Base-by-base conservation (phyloP, 2,797 vertebrate species). In the Anguilla anguilla region DNA sequence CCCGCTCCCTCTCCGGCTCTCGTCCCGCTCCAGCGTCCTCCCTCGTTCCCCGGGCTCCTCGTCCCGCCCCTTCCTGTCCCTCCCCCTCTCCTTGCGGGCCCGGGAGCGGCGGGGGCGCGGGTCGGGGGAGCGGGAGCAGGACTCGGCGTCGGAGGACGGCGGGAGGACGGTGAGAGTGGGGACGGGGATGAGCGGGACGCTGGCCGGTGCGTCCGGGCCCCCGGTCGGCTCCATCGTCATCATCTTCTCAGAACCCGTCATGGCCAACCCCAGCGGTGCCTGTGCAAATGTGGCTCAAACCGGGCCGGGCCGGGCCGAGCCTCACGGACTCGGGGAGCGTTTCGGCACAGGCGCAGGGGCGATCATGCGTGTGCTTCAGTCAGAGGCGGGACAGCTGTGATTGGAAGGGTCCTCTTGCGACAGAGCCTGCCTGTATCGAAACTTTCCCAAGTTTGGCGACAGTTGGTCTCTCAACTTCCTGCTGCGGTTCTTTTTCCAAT, bases 91-190 rank as follows among this genome's bases (percentile, higher is more conserved):
- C 28, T 11, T 67, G 11, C 15, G 31, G 35, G 61, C 28, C 2
- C 59, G 49, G 39, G 53, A 69, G 17, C 35, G 84, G 3, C 59
- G 85, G 4, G 46, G 57, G 15, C 64, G 25, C 6, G 17, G 74
- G 28, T 46, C 96, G 0, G 96, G 94, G 0, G 96, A 96, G 79
- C 93, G 92, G 31, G 96, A 97, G 95, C 96, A 96, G 59, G 95
- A 95, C 90, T 97, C 96, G 0, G 95, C 96, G 64, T 96, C 95
- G 0, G 96, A 96, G 2, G 96, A 96, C 0, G 96, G 95, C 0
- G 96, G 95, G 85, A 96, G 93, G 90, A 96, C 79, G 19, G 91
- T 95, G 86, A 96, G 92, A 1, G 90, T 94, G 3, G 96, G 96
- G 84, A 96, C 89, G 0, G 93, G 89, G 89, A 95, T 74, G 79